Base-by-base conservation (phyloP, 2,797 vertebrate genomes). In the Mycteria americana region DNA sequence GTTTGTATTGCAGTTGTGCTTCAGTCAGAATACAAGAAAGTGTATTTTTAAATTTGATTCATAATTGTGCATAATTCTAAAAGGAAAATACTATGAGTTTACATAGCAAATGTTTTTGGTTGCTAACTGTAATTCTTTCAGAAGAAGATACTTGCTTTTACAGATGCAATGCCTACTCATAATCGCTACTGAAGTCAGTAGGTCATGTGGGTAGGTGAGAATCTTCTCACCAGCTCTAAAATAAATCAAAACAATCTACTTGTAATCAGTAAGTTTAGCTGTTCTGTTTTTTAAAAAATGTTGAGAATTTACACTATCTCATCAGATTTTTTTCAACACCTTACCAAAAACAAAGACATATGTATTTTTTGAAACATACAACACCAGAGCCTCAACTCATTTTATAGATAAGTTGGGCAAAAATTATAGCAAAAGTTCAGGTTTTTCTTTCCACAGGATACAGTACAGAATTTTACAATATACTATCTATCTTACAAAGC, bases 281-380 rank as follows among this genome's bases (percentile, higher is more conserved):
- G 35, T 11, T 51, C 25, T 75, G 22, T 8, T 87, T 76, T 35
- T 78, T 19, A 43, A 84, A 80, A 86, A 54, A 13, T 33, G 7
- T 37, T 69, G 46, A 86, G 33, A 85, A 74, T 72, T 82, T 77
- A 51, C 12, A 60, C 23, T 56, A 18, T n/a, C 23, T 67, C 16
- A 33, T 59, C 3, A 28, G 25, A 28, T n/a, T 13, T 72, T 84
- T 85, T 79, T 45, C 28, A 64, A 23, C 24, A 35, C 16, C 12
- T 62, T 27, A 37, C 10, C 9, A 70, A 56, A 82, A 50, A 1
- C 43, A 73, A 15, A 57, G 6, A 23, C 0, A 0, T 6, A 3
- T 33, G 10, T 39, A 14, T 21, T 30, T 86, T 80, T 65, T 57
- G 13, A 56, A 81, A 59, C 11, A 23, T 35, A 13, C 3, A 46